phyloP scores from a whole-genome alignment of 1,140 invertebrate species.

The Liolophura sinensis region DNA sequence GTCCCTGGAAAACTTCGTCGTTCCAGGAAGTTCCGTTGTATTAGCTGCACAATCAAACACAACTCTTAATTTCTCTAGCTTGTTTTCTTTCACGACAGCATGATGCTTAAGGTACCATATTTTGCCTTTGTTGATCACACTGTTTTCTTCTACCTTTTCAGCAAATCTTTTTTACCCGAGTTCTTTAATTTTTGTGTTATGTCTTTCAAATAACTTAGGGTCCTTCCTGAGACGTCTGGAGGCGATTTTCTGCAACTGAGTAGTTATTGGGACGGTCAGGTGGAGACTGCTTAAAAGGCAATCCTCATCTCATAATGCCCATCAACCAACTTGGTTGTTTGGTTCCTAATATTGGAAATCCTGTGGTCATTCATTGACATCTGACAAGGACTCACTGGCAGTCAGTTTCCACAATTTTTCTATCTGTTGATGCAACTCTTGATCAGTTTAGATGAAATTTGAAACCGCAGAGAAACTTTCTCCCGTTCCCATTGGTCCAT shows the following conservation, averaged over 20 bases:
- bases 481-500: too few species aligned
- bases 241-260: conserved; percentile 8
- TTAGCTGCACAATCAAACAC: conserved; percentile 20
- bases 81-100: conserved; percentile 29
- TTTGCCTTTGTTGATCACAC: not conserved
- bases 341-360: too few species aligned
- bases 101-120: conserved; percentile 40
- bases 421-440: too few species aligned
- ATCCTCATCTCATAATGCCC: conserved; percentile 25
- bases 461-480: too few species aligned
- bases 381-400: too few species aligned
- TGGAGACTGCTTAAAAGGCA: conserved; percentile 10
- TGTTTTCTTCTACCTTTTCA: conserved; percentile 10
- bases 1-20: conserved; percentile 29
- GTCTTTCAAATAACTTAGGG: conserved; percentile 1
- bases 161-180: conserved; percentile 13
- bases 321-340: too few species aligned
- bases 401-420: too few species aligned
- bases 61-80: too few species aligned
- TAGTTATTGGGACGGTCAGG: conserved; percentile 10
- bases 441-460: too few species aligned
- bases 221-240: conserved; percentile 7
- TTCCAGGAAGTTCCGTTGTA: conserved; percentile 30
- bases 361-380: too few species aligned
- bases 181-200: conserved; percentile 1